Evolutionary conservation across 1,140 invertebrate genomes (phyloP).

Genomic region (Protaetia brevitarsis): DNA sequence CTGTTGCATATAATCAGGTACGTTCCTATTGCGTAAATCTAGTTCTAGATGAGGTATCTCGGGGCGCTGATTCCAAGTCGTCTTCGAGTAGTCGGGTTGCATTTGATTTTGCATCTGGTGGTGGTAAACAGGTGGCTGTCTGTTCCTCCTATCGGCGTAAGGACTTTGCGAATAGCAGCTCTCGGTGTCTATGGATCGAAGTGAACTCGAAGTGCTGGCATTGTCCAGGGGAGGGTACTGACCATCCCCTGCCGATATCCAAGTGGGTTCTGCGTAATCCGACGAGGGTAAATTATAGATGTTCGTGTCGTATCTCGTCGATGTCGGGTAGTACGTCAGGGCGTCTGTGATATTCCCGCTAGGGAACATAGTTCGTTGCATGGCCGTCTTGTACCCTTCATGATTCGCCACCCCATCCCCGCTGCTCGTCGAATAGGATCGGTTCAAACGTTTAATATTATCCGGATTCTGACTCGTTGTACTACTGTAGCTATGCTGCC

Average conservation of each 20-base stretch:
- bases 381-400: slow-evolving; percentile 63
- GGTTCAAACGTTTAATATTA: slow-evolving; percentile 47
- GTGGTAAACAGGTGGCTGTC: slow-evolving; percentile 47
- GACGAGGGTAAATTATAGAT: slow-evolving; percentile 55
- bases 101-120: slow-evolving; percentile 48
- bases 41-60: slow-evolving; percentile 48
- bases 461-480: slow-evolving; percentile 47
- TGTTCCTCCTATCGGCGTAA: slow-evolving; percentile 57
- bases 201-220: slow-evolving; percentile 55
- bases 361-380: slow-evolving; percentile 66
- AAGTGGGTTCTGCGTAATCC: slow-evolving; percentile 57
- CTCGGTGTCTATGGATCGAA: slow-evolving; percentile 55
- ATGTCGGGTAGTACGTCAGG: slow-evolving; percentile 72
- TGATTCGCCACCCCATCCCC: slow-evolving; percentile 58
- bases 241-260: slow-evolving; percentile 55
- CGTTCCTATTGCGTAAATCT: slow-evolving; percentile 50
- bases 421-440: slow-evolving; percentile 56
- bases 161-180: slow-evolving; percentile 60
- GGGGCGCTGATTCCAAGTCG: slow-evolving; percentile 47
- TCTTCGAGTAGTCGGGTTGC: slow-evolving; percentile 49
- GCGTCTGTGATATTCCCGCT: slow-evolving; percentile 72
- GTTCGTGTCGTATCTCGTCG: slow-evolving; percentile 63
- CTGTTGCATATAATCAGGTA: slow-evolving; percentile 46
- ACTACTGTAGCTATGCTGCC: slow-evolving; percentile 55
- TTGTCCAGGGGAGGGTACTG: slow-evolving; percentile 55